phyloP scores from a whole-genome alignment of 2,113 vertebrate species.

The Psephotus haematonotus region DNA sequence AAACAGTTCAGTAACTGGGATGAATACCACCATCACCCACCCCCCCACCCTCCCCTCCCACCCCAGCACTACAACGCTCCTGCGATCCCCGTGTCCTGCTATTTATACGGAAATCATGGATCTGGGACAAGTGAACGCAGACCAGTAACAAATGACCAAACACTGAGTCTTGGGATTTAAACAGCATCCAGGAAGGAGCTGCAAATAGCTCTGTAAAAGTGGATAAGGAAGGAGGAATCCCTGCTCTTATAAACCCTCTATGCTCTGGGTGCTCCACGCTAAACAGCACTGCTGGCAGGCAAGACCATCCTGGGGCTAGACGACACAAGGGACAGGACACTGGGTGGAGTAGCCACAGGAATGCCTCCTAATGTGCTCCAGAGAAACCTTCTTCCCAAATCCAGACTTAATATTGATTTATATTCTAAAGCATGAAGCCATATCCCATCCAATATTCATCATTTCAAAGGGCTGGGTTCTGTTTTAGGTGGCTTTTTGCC shows the following conservation, averaged over 20 bases:
- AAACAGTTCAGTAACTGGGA: not conserved
- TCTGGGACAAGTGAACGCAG: not conserved
- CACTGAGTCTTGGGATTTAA: not conserved
- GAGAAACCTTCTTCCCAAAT: not conserved
- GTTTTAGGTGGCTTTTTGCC: conserved; percentile 37
- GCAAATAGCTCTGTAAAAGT: not conserved
- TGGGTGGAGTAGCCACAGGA: not conserved
- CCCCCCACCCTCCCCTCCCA: too few relatives aligned
- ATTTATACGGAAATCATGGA: not conserved
- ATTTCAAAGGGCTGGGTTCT: not conserved
- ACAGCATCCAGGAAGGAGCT: not conserved
- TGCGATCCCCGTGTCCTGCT: not conserved
- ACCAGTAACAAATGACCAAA: not conserved
- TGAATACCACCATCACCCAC: not conserved
- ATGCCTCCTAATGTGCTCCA: not conserved
- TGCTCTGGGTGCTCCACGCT: not conserved
- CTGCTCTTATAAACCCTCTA: not conserved
- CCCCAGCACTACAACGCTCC: not conserved
- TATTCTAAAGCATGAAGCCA: not conserved
- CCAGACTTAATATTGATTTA: not conserved
- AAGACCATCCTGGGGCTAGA: not conserved
- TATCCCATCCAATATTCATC: not conserved
- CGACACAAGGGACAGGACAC: not conserved
- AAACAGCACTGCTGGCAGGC: not conserved
- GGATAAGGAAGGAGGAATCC: not conserved